Percentiles rank a stretch among this genome's conserved stretches.
phyloP scores from a whole-genome alignment of 2,888 invertebrate genomes.

The Orgyia antiqua region DNA sequence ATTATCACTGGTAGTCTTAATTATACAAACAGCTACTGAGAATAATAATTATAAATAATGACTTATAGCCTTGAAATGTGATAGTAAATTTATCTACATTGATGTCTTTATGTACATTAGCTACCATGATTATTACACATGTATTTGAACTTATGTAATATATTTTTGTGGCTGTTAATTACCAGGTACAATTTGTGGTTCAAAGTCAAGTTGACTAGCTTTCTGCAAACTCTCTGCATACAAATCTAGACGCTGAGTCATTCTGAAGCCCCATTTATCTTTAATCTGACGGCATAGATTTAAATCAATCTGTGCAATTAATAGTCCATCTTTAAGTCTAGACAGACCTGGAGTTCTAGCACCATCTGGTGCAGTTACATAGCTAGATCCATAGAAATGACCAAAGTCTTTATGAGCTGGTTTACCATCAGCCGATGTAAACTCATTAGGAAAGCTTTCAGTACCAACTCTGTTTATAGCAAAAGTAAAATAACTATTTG shows the following conservation, averaged over 20 bases:
- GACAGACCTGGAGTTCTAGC: constrained; percentile 92
- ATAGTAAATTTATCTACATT: no score
- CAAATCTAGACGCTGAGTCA: constrained; percentile 95
- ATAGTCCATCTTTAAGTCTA: constrained; percentile 88
- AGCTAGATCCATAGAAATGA: constrained; percentile 98
- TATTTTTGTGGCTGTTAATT: no score
- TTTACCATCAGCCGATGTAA: constrained; percentile 80
- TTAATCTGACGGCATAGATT: constrained; percentile 96
- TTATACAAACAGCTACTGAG: no score
- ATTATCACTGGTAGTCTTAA: no score
- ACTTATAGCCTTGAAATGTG: no score
- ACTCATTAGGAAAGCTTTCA: constrained; percentile 84
- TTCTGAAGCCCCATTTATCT: constrained; percentile 97
- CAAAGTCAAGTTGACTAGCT: constrained; percentile 48
- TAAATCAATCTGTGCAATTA: constrained; percentile 93
- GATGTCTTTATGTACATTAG: no score
- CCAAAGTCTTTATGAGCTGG: constrained; percentile 94
- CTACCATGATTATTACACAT: no score
- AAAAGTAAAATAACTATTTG: constrained; percentile 96
- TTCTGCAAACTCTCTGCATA: constrained; percentile 87
- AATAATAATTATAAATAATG: no score
- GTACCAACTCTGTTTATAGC: constrained; percentile 97
- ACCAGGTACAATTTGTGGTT: constrained; percentile 45
- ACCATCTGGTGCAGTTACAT: constrained; percentile 96
- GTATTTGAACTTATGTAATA: no score